phyloP scores from a whole-genome alignment of 2,113 vertebrate genomes.

The Beaufortia kweichowensis region DNA sequence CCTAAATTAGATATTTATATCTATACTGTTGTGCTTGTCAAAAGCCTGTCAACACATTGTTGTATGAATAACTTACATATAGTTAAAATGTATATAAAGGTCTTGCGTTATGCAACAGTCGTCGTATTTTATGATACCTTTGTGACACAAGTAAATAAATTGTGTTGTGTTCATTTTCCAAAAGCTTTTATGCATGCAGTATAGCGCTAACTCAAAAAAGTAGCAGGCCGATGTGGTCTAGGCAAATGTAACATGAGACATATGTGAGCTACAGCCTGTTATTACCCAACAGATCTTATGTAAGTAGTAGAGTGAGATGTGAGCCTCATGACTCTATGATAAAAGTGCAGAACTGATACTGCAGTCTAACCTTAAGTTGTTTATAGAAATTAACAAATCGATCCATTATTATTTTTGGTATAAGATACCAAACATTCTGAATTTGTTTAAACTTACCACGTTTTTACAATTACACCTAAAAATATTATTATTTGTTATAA shows the following conservation, averaged over 20 bases:
- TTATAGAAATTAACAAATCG: too few relatives aligned
- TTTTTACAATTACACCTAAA: too few relatives aligned
- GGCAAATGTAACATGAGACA: conserved; percentile 22
- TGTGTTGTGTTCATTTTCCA: neutral
- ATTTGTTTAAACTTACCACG: too few relatives aligned
- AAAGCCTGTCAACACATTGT: neutral
- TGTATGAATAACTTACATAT: neutral
- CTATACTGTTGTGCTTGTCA: neutral
- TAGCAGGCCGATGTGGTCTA: neutral
- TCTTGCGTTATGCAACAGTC: neutral
- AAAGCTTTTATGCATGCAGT: neutral
- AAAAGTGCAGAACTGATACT: neutral
- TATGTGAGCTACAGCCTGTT: conserved; percentile 9
- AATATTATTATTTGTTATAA: too few relatives aligned
- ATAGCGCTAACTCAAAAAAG: neutral
- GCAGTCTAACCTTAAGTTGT: neutral
- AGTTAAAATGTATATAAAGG: neutral
- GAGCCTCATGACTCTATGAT: neutral
- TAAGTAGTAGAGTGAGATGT: conserved; percentile 12
- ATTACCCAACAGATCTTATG: conserved; percentile 16
- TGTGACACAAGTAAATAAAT: conserved; percentile 13
- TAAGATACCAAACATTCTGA: too few relatives aligned
- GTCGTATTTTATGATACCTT: conserved; percentile 1
- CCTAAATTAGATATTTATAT: neutral
- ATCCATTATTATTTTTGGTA: too few relatives aligned